Evolutionary conservation across 1,140 invertebrate genomes (phyloP).

Genomic region (Drosophila asahinai): DNA sequence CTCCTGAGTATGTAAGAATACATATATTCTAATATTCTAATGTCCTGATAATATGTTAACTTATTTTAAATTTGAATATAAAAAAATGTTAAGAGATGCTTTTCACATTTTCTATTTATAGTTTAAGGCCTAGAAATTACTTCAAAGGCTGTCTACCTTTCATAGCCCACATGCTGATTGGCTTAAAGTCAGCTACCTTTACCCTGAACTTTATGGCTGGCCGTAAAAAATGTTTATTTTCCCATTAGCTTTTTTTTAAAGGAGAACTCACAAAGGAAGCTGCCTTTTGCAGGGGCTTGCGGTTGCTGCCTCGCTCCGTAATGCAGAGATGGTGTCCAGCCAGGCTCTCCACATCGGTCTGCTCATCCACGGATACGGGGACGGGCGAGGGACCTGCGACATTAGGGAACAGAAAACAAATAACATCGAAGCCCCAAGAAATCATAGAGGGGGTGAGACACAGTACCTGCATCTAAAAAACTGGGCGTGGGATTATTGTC

Average conservation of each 20-base stretch:
- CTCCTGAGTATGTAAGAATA: too few species aligned
- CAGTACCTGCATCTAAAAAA: slow-evolving; percentile 86
- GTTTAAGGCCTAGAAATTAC: not conserved
- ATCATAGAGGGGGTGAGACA: not conserved
- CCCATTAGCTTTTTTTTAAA: not conserved
- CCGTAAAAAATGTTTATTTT: slow-evolving; percentile 9
- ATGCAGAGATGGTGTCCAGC: slow-evolving; percentile 90
- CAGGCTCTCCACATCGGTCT: slow-evolving; percentile 89
- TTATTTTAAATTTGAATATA: not conserved
- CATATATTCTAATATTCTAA: too few species aligned
- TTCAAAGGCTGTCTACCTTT: not conserved
- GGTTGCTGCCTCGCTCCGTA: slow-evolving; percentile 69
- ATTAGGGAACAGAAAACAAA: slow-evolving; percentile 71
- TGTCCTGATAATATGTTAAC: not conserved
- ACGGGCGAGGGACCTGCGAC: slow-evolving; percentile 62
- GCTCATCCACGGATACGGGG: slow-evolving; percentile 87
- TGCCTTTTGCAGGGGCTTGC: slow-evolving; percentile 76
- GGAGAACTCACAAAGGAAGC: slow-evolving; percentile 80
- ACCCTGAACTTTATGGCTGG: not conserved
- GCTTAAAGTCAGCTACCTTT: not conserved
- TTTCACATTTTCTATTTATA: slow-evolving; percentile 3
- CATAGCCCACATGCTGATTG: slow-evolving; percentile 1
- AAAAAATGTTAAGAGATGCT: not conserved
- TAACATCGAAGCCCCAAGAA: not conserved
- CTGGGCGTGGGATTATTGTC: slow-evolving; percentile 86